These are phyloP conservation scores for Grammomys surdaster DNA, from an alignment of 2,113 vertebrate species.

Conservation along the genomic window DNA sequence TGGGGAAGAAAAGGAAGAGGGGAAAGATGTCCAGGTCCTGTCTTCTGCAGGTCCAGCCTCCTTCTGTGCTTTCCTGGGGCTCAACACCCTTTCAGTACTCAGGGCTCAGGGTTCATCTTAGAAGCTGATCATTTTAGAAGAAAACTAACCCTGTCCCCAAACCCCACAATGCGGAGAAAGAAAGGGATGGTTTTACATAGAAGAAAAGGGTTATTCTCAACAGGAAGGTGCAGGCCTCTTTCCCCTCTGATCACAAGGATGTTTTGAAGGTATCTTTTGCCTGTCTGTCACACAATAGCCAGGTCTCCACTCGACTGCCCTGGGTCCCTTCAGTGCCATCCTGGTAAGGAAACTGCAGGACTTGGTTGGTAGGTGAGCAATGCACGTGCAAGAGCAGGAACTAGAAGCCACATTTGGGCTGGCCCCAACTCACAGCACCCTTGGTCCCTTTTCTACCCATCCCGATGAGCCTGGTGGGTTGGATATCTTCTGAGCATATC, in stretches of 20 bases:
- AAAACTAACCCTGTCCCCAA: not conserved
- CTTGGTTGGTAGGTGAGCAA: not conserved
- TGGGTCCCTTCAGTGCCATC: fast-evolving
- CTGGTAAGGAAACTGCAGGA: too few species aligned
- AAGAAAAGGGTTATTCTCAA: not conserved
- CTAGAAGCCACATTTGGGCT: fast-evolving
- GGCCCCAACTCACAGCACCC: fast-evolving
- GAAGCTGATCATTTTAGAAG: not conserved
- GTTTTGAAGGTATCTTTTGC: fast-evolving
- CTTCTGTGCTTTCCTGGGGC: not conserved
- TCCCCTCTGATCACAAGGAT: fast-evolving
- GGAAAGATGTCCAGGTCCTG: not conserved
- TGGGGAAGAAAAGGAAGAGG: not conserved
- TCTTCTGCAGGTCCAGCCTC: not conserved
- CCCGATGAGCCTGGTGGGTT: fast-evolving
- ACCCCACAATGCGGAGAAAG: not conserved
- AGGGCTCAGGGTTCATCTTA: not conserved
- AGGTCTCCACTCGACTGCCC: not conserved
- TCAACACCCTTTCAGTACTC: not conserved
- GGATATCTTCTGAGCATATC: not conserved
- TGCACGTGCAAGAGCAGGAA: fast-evolving
- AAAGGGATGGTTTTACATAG: not conserved
- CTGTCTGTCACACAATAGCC: not conserved
- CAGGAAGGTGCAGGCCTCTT: fast-evolving
- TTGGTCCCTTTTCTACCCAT: not conserved